Base-by-base conservation (phyloP, 2,113 vertebrate species). In the Oncorhynchus gorbuscha region DNA sequence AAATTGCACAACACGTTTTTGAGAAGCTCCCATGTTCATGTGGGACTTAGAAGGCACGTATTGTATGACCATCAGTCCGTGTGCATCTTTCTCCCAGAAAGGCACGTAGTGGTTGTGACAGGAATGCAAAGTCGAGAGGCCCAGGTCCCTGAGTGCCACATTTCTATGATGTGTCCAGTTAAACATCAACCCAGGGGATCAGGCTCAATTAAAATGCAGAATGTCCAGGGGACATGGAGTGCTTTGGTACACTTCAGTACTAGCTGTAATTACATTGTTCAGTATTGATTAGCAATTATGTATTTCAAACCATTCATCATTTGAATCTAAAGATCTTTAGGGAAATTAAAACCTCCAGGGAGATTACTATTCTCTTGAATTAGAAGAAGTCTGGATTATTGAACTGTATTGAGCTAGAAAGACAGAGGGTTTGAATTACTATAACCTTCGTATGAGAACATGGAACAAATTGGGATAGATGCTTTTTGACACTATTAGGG, bases 91-190 rank as follows among this genome's bases (percentile, higher is more conserved):
- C 77, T 74, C 35, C 55, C 28, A 67, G 70, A 76, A 75, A 83
- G 82, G 85, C 93, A 94, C 92, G 91, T 88, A 89, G 79, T 30
- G 83, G 81, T 70, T 93, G 92, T 94, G 93, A 93, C 89, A 89
- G 70, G 93, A 94, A 94, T 94, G 87, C 73, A 82, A 93, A 93
- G 77, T 78, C 83, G 85, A 79, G 78, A 78, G 86, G 80, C 80
- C 65, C 45, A 24, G 70, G 79, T 76, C 81, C 61, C 71, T 81
- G 69, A 85, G 64, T 74, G 39, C 76, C 74, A 72, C 75, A 64
- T 78, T 22, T 73, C 79, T 51, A 73, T 76, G 62, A 83, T 85
- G 76, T 79, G 51, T 79, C 71, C 66, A 30, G 90, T 94, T 91
- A 94, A 94, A 93, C 67, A 93, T 88, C 85, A 66, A 88, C 89